A percentile compares a stretch with the other conserved stretches of the same genome.
phyloP scores from a whole-genome alignment of 2,113 vertebrate genomes.

The Crotophaga sulcirostris region DNA sequence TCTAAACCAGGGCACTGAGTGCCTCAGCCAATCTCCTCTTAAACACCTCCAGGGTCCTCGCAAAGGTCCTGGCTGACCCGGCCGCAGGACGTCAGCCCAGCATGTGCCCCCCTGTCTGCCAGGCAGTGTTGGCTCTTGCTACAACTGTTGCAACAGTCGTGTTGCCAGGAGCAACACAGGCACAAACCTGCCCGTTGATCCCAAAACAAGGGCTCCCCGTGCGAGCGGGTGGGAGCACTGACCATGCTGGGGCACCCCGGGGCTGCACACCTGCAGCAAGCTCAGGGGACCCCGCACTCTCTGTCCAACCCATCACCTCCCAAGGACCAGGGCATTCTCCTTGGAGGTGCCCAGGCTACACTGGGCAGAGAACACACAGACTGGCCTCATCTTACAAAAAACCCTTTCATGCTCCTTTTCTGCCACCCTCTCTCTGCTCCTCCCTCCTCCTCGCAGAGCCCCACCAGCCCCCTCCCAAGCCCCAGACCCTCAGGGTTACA shows the following conservation, averaged over 20 bases:
- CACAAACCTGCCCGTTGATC: accelerated
- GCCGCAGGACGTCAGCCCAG: accelerated
- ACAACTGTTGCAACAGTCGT: not conserved
- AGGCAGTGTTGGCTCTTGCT: not conserved
- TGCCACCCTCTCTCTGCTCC: not conserved
- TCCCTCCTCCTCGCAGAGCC: not conserved
- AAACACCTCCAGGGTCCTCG: too few relatives aligned
- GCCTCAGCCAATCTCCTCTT: too few relatives aligned
- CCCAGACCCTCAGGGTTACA: not conserved
- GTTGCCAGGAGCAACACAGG: not conserved
- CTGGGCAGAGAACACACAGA: too few relatives aligned
- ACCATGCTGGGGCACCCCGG: accelerated
- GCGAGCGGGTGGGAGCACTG: too few relatives aligned
- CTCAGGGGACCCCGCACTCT: too few relatives aligned
- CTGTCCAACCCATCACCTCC: not conserved
- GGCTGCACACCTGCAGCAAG: accelerated
- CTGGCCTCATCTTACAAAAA: not conserved
- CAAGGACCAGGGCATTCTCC: not conserved
- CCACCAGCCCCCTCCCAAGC: not conserved
- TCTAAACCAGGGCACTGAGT: too few relatives aligned
- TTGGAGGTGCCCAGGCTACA: accelerated
- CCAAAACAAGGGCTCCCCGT: not conserved
- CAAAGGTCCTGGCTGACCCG: accelerated
- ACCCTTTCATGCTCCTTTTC: not conserved
- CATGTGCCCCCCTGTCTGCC: accelerated